Conservation (phyloP, 2,888 invertebrate species). For the Machimus rusticus region DNA sequence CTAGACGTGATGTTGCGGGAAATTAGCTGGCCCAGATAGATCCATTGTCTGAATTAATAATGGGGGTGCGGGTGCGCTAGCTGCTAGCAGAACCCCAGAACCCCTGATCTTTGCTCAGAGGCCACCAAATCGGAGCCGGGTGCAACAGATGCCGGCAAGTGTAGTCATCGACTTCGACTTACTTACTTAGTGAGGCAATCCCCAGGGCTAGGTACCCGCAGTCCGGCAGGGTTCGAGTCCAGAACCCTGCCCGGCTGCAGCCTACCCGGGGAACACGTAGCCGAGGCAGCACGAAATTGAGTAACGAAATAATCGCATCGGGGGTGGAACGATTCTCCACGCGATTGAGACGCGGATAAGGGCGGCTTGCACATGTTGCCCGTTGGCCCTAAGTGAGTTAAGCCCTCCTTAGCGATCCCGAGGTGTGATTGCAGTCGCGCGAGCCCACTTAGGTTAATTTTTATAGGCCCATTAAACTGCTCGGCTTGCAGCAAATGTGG, state of each 20-base stretch:
- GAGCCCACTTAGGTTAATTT: background rate
- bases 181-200: background rate
- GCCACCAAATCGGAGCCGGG: background rate
- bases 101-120: background rate
- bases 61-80: constrained; percentile 5
- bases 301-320: constrained; percentile 27
- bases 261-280: background rate
- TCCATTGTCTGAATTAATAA: constrained; percentile 38
- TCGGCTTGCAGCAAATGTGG: background rate
- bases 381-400: background rate
- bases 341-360: background rate
- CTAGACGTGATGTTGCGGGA: constrained; percentile 45
- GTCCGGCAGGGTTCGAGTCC: background rate
- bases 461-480: background rate
- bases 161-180: background rate
- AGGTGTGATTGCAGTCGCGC: background rate
- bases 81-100: background rate
- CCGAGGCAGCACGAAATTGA: background rate
- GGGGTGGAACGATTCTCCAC: constrained; percentile 5
- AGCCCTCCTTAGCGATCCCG: background rate
- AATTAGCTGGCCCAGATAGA: constrained; percentile 42
- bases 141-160: constrained; percentile 31
- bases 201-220: background rate
- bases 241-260: background rate
- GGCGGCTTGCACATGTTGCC: background rate